Evolutionary conservation across 2,113 vertebrate genomes (phyloP), one percentile per base, ranked within the genome.

Genomic region (Ciconia stormi): DNA sequence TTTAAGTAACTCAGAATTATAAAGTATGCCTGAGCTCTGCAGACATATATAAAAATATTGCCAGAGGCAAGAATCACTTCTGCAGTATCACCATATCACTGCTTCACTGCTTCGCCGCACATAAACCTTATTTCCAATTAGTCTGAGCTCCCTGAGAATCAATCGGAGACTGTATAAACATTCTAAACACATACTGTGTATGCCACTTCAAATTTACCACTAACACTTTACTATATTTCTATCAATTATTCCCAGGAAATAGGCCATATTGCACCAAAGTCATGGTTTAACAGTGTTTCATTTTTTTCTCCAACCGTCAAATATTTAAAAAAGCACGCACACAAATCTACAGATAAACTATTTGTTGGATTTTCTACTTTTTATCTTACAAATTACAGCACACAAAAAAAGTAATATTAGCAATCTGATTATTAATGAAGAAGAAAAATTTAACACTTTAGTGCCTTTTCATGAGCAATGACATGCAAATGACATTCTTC

Each of bases 81-180:
- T 95, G 83, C 38, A 67, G 62, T 74, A 62, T 95, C 72, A 92
- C 93, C 73, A 8, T 93, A 93, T 82, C 95, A 81, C 44, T 89
- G 93, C 84, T 92, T 95, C 55, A 47, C 40, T 74, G 70, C 82
- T 97, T 92, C 26, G 1, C 89, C 20, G 6, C 72, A 89, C 59
- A 89, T 94, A 98, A 98, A 97, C 91, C 69, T 94, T 82, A 93
- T 93, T 98, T 97, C 96, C 96, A 98, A 97, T 98, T 96, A 97
- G 96, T 91, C 50, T 30, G 81, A 96, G 78, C 49, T 94, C 94
- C 72, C 66, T 62, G 46, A 95, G 91, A 96, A 82, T 96, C 96
- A 97, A 91, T 86, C 1, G 8, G 82, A 56, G 70, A 94, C 84
- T 89, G 49, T 88, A 95, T 92, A 96, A 97, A 95, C 93, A 92